A percentile compares a stretch with the other conserved stretches of the same genome.
These are phyloP conservation scores for Linurgus olivaceus DNA, from an alignment of 2,797 vertebrate genomes.

Conservation along the genomic window DNA sequence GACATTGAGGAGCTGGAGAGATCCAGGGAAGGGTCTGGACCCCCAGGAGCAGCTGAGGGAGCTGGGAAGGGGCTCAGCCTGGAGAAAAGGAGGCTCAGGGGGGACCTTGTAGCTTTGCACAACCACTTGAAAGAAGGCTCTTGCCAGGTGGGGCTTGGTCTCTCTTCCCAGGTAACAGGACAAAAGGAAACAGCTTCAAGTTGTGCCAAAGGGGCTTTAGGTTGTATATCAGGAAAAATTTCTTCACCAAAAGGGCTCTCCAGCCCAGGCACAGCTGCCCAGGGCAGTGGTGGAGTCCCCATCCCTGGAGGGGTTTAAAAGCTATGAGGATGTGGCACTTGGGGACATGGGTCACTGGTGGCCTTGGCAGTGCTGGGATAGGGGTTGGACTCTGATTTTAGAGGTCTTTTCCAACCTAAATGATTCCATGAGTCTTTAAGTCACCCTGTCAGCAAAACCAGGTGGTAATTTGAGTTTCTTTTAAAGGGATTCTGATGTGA, in stretches of 20 bases:
- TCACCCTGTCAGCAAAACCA: background rate
- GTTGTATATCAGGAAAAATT: no score
- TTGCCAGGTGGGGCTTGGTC: fast-evolving
- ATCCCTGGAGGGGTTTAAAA: background rate
- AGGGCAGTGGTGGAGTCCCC: fast-evolving
- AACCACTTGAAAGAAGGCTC: background rate
- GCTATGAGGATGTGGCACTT: fast-evolving
- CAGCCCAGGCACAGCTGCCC: background rate
- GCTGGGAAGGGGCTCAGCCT: background rate
- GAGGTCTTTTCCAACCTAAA: background rate
- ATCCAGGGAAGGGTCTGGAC: background rate
- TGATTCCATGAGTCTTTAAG: fast-evolving
- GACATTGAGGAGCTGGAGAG: fast-evolving
- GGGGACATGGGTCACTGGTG: fast-evolving
- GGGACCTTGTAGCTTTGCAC: fast-evolving
- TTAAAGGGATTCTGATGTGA: background rate
- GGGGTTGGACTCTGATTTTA: background rate
- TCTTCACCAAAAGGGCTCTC: fast-evolving
- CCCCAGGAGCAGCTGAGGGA: fast-evolving
- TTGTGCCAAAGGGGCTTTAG: fast-evolving
- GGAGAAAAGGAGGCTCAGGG: background rate
- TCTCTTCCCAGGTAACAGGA: background rate
- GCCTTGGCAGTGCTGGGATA: fast-evolving
- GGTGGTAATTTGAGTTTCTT: background rate
- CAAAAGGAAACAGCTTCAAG: fast-evolving